Evolutionary conservation across 1,140 invertebrate species (phyloP).

Genomic region (Lordiphosa stackelbergi): DNA sequence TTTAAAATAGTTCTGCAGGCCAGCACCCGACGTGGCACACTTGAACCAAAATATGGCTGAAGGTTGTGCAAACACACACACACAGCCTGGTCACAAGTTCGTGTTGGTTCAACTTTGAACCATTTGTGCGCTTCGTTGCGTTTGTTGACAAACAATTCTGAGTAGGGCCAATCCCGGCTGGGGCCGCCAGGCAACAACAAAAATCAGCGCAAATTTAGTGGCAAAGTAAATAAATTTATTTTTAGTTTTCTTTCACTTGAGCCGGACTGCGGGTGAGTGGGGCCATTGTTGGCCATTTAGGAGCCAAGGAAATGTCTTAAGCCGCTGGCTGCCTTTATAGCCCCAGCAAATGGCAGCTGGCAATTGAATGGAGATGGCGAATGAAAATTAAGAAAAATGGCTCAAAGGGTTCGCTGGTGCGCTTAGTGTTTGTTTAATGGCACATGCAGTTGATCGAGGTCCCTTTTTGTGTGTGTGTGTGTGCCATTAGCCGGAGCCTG

Average conservation of each 20-base stretch:
- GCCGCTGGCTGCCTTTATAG: slow-evolving; percentile 63
- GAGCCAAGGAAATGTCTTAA: slow-evolving; percentile 63
- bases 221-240: slow-evolving; percentile 74
- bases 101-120: slow-evolving; percentile 15
- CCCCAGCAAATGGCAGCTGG: slow-evolving; percentile 43
- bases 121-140: slow-evolving; percentile 66
- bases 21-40: slow-evolving; percentile 56
- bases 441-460: slow-evolving; percentile 65
- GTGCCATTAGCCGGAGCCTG: slow-evolving; percentile 48
- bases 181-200: slow-evolving; percentile 20
- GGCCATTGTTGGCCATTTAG: slow-evolving; percentile 21
- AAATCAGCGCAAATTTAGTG: slow-evolving; percentile 74
- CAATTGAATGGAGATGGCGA: slow-evolving; percentile 27
- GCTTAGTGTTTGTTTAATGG: slow-evolving; percentile 68
- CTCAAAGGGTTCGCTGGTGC: slow-evolving; percentile 53
- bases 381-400: slow-evolving; percentile 63
- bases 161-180: slow-evolving; percentile 42
- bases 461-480: slow-evolving; percentile 52
- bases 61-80: slow-evolving; percentile 35
- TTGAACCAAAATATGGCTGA: slow-evolving; percentile 43
- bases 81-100: slow-evolving; percentile 17
- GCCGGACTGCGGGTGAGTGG: slow-evolving; percentile 1
- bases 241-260: slow-evolving; percentile 49
- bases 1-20: slow-evolving; percentile 59
- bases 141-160: slow-evolving; percentile 71